Evolutionary conservation across 64 coral and sea anemone genomes (phyloP).

Genomic region (Montipora efflorescens): DNA sequence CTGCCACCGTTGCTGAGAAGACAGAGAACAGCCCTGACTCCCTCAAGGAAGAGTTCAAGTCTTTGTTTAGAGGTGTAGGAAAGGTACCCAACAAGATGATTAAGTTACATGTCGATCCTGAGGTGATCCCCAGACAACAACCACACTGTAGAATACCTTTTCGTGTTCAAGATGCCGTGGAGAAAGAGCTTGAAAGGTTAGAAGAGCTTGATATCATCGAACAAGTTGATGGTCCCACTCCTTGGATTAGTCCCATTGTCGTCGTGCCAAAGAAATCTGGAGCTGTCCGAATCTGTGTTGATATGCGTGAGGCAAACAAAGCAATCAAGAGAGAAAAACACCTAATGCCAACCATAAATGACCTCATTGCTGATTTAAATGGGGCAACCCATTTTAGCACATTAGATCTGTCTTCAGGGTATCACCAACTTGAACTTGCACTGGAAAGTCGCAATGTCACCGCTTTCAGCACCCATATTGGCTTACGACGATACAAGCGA

Average conservation of each 20-base stretch:
- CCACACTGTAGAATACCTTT: constrained; percentile 39
- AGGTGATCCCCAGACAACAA: constrained; percentile 32
- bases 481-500: constrained; percentile 68
- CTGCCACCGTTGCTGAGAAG: neutral
- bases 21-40: neutral
- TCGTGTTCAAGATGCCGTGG: constrained; percentile 20
- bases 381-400: constrained; percentile 34
- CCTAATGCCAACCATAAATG: constrained; percentile 47
- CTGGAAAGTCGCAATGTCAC: constrained; percentile 31
- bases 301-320: constrained; percentile 56
- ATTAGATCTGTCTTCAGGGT: constrained; percentile 59
- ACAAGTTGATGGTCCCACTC: neutral
- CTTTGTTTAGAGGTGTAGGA: constrained; percentile 15
- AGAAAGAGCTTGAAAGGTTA: constrained; percentile 44
- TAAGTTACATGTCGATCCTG: constrained; percentile 41
- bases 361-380: constrained; percentile 53
- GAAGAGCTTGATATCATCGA: neutral
- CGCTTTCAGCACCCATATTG: constrained; percentile 40
- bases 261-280: constrained; percentile 21
- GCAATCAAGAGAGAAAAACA: constrained; percentile 52
- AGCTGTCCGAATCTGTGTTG: constrained; percentile 33
- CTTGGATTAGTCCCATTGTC: constrained; percentile 38
- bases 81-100: constrained; percentile 48
- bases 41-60: constrained; percentile 4
- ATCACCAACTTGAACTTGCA: constrained; percentile 50